Base-by-base conservation (phyloP, 1,140 invertebrate species). In the Trissolcus basalis region DNA sequence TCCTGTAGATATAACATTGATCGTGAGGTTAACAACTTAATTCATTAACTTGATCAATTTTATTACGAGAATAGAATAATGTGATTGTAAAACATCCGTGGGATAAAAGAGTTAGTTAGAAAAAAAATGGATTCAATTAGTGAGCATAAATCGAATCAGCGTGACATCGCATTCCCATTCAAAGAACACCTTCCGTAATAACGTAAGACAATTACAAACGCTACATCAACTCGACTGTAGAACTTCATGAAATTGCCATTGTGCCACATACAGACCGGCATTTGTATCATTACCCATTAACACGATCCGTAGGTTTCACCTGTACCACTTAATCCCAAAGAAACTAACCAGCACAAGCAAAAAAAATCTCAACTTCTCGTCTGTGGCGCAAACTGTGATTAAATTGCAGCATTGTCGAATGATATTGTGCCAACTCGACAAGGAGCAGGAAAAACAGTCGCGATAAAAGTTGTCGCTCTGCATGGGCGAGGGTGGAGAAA, bases 161-260 rank as follows among this genome's bases (percentile, higher is more conserved):
- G 50, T 36, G 32, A 60, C 65, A 61, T 48, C 16, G 56, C 27
- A 60, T 49, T 54, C 35, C 50, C 50, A 61, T 69, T 61, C 44
- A 47, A 61, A 69, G 50, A 54, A 61, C 56, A 69, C 55, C 65
- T 61, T 61, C 43, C 48, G 19, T 27, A 33, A 55, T 50, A 53
- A 35, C 8, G 43, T 55, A 43, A 55, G 56, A 60, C 65, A 69
- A 61, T 60, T 69, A 60, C 43, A 61, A 60, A 55, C 60, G 19
- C 56, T 27, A n/a, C 33, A 14, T 43, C 54, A 70, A 70, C 51
- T 70, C 56, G 15, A 36, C 50, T 61, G 15, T 36, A 43, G 15
- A 39, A 71, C 58, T 63, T 71, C 68, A 71, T 71, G 55, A 63
- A 71, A 71, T 63, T 61, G 36, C 47, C 59, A 63, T 71, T 11